Base-by-base conservation (phyloP, 2,113 vertebrate genomes). In the Phrynosoma platyrhinos region DNA sequence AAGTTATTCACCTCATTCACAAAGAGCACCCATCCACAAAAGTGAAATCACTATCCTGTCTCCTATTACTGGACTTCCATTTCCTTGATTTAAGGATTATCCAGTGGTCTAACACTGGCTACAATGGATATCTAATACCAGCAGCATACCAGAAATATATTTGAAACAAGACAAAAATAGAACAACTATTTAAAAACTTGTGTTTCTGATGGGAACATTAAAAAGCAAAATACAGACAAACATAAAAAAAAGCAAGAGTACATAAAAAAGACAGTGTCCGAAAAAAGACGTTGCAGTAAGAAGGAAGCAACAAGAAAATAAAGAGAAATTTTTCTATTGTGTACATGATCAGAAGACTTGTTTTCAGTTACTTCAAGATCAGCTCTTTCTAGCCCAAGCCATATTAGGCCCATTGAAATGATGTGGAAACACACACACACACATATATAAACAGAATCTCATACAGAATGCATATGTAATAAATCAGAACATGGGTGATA, bases 141-240 rank as follows among this genome's bases (percentile, higher is more conserved):
- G 16, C 23, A 64, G 9, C 13, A 12, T 85, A 58, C 52, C n/a
- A 32, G 9, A 23, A 47, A 32, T 47, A 55, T 30, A 14, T 53
- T 5, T 47, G 4, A 2, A 14, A 4, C 58, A 52, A 76, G 66
- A 23, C 47, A 84, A 66, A 68, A 23, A 82, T 2, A 12, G 85
- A 76, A 83, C 30, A 47, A 21, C 74, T 21, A 13, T 14, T 5
- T 25, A 79, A 87, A 42, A 89, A 42, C 53, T 16, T 0, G 0
- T 14, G 71, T 18, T 62, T 62, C 58, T 69, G 40, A 58, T 16
- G 25, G 62, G 9, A 68, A 82, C 58, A 40, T 71, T n/a, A 71
- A 36, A 74, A n/a, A 74, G 30, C 16, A 36, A 20, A 75, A 40
- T 75, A 75, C 12, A 7, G 72, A 75, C 72, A 83, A 86, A 90